phyloP scores from a whole-genome alignment of 2,888 invertebrate species.

The Hofmannophila pseudospretella region DNA sequence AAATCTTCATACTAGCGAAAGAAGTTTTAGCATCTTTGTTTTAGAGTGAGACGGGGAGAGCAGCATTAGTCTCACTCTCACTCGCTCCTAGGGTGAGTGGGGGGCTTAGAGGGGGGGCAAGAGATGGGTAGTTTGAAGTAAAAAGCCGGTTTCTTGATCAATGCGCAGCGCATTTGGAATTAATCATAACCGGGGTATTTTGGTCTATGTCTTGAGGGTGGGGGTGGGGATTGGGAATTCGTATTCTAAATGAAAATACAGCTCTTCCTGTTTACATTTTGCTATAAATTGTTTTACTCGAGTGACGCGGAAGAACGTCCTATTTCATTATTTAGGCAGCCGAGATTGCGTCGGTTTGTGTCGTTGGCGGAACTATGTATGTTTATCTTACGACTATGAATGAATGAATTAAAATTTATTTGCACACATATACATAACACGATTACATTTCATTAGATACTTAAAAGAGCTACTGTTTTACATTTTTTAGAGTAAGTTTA shows the following conservation, averaged over 20 bases:
- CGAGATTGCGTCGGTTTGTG: conserved; percentile 21
- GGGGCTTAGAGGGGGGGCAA: conserved; percentile 37
- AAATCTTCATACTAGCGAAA: conserved; percentile 79
- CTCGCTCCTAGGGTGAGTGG: conserved; percentile 36
- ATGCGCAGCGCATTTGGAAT: conserved; percentile 76
- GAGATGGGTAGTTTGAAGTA: conserved; percentile 76
- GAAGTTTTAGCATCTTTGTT: conserved; percentile 79
- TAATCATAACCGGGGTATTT: conserved; percentile 78
- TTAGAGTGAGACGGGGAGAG: conserved; percentile 71
- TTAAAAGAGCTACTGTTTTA: too few relatives aligned
- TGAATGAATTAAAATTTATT: too few relatives aligned
- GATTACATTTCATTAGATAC: too few relatives aligned
- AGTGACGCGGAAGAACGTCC: conserved; percentile 40
- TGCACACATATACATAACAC: too few relatives aligned
- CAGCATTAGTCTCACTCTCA: conserved; percentile 75
- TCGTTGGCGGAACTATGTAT: conserved; percentile 20
- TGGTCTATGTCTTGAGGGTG: conserved; percentile 62
- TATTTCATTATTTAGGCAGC: conserved; percentile 50
- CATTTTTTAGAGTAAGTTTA: too few relatives aligned
- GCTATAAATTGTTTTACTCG: conserved; percentile 76
- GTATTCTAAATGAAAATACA: conserved; percentile 78
- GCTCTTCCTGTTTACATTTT: conserved; percentile 77
- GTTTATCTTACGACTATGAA: too few relatives aligned
- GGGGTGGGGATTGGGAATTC: conserved; percentile 58
- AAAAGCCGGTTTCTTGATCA: conserved; percentile 77